phyloP scores from a whole-genome alignment of 2,797 vertebrate species.

The Phoebastria nigripes region DNA sequence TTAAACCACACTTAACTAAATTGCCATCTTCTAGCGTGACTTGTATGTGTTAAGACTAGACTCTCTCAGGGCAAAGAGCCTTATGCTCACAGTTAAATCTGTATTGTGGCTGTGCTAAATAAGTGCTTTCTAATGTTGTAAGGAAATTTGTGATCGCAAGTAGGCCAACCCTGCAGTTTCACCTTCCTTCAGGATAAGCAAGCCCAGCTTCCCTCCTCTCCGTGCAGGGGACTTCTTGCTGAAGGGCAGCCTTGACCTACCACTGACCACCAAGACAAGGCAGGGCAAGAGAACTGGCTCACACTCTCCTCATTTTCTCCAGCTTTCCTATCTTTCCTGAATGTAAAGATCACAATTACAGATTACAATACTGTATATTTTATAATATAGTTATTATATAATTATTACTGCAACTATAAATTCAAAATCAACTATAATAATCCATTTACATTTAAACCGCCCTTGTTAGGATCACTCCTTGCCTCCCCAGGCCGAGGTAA shows the following conservation, averaged over 20 bases:
- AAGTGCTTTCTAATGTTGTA: not conserved
- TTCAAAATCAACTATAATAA: not conserved
- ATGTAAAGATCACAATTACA: not conserved
- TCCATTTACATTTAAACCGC: not conserved
- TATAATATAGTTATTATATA: not conserved
- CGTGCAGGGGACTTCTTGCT: accelerated
- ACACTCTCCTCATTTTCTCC: not conserved
- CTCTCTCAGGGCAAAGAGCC: not conserved
- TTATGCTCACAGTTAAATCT: not conserved
- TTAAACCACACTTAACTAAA: slow-evolving; percentile 15
- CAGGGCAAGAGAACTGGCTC: not conserved
- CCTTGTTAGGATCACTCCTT: not conserved
- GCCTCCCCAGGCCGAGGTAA: not conserved
- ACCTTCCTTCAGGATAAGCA: not conserved
- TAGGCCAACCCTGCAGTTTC: not conserved
- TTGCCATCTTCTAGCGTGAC: not conserved
- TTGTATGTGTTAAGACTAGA: not conserved
- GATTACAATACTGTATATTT: not conserved
- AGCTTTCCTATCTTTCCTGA: not conserved
- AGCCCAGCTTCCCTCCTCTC: not conserved
- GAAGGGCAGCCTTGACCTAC: not conserved
- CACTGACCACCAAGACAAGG: not conserved
- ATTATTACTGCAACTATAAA: not conserved
- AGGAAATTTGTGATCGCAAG: not conserved
- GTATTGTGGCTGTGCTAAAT: not conserved